phyloP scores from a whole-genome alignment of 1,140 invertebrate genomes.

The Schmidtea mediterranea region DNA sequence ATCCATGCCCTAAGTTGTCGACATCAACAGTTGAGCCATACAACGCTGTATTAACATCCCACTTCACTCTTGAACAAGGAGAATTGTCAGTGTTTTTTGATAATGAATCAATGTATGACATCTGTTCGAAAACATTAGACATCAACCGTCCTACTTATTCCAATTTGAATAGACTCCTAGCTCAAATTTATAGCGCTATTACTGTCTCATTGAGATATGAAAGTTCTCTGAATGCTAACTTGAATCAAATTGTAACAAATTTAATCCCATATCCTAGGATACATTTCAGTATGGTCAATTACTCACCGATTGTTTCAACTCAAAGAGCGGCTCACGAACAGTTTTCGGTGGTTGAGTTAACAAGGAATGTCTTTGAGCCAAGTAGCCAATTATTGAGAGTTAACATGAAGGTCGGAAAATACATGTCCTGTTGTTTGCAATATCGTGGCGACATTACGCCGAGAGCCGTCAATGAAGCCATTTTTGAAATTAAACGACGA shows the following conservation, averaged over 20 bases:
- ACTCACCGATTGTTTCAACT: slow-evolving; percentile 20
- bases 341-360: slow-evolving; percentile 44
- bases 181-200: slow-evolving; percentile 57
- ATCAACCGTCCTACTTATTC: slow-evolving; percentile 14
- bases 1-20: slow-evolving; percentile 50
- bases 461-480: slow-evolving; percentile 55
- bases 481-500: slow-evolving; percentile 34
- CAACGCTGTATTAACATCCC: slow-evolving; percentile 14
- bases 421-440: slow-evolving; percentile 41
- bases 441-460: slow-evolving; percentile 21
- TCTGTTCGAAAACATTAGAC: slow-evolving; percentile 13
- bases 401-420: slow-evolving; percentile 57
- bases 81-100: too few relatives aligned
- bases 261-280: neutral
- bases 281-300: slow-evolving; percentile 15
- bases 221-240: neutral
- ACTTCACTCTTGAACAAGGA: slow-evolving; percentile 18
- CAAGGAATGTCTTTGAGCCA: slow-evolving; percentile 60
- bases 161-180: slow-evolving; percentile 39
- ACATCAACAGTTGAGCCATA: slow-evolving; percentile 20
- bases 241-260: neutral
- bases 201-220: slow-evolving; percentile 39
- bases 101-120: slow-evolving; percentile 19
- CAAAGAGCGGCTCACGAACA: slow-evolving; percentile 27
- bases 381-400: slow-evolving; percentile 71